Conservation (phyloP, 1,140 invertebrate genomes). For the Leptinotarsa lineolata region DNA sequence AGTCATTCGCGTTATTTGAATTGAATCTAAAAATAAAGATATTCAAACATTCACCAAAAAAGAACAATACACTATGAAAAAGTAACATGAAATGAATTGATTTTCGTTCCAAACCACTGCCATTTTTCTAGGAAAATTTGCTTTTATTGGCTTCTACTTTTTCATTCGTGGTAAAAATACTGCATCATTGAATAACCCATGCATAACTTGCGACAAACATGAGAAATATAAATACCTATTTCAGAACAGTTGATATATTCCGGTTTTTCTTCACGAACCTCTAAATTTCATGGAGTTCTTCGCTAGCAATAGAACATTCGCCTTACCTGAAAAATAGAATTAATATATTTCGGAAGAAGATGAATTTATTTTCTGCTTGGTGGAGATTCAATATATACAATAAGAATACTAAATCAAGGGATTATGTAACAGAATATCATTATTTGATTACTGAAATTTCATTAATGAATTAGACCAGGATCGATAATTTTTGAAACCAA, state of each 20-base stretch:
- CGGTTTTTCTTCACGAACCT: background rate
- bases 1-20: too few species aligned
- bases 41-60: background rate
- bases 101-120: background rate
- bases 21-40: background rate
- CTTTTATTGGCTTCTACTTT: background rate
- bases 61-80: background rate
- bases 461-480: too few species aligned
- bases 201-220: background rate
- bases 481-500: too few species aligned
- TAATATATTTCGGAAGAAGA: too few species aligned
- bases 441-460: too few species aligned
- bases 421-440: too few species aligned
- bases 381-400: too few species aligned
- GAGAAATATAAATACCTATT: conserved; percentile 2
- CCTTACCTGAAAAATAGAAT: background rate
- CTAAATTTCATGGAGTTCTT: background rate
- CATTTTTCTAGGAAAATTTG: background rate
- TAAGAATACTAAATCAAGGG: too few species aligned
- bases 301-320: background rate
- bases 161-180: background rate
- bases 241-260: background rate
- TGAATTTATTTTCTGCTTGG: too few species aligned
- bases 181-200: background rate
- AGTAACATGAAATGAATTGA: background rate